Conservation (phyloP, 2,797 vertebrate genomes). For the Uromys caudimaculatus region DNA sequence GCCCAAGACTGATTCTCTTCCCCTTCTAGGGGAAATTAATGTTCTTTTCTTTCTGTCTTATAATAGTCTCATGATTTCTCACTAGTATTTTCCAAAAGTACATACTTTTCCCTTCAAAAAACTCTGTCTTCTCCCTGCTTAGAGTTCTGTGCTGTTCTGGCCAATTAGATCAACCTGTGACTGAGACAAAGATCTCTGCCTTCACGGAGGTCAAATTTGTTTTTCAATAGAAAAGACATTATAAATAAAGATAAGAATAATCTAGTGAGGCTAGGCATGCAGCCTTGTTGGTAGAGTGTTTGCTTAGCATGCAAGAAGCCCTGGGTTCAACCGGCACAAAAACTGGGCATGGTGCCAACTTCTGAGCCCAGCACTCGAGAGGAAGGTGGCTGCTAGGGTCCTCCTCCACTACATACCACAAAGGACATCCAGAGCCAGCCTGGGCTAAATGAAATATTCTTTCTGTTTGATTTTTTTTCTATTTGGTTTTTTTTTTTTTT, state of each 20-base stretch:
- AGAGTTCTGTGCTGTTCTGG: neutral
- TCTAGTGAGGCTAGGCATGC: neutral
- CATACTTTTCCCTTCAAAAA: neutral
- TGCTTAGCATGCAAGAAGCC: neutral
- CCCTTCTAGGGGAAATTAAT: neutral
- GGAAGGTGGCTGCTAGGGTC: too few relatives aligned
- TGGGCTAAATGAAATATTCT: neutral
- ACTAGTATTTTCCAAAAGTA: neutral
- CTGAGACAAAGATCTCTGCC: neutral
- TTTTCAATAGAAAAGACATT: neutral
- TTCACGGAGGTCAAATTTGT: constrained; percentile 2
- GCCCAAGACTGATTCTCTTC: neutral
- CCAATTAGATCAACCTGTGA: neutral
- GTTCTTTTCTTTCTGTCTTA: neutral
- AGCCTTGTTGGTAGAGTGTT: neutral
- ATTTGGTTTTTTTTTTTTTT: too few relatives aligned
- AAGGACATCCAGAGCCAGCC: neutral
- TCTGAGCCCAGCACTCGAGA: neutral
- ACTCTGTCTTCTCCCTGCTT: neutral
- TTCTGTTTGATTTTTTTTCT: too few relatives aligned
- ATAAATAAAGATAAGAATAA: neutral
- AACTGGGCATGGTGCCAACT: neutral
- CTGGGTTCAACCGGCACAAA: neutral
- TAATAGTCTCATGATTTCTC: neutral
- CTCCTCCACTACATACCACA: neutral